Percentiles rank a stretch among this genome's conserved stretches.
Evolutionary conservation across 1,140 invertebrate genomes (phyloP).

Genomic region (Anastrepha ludens): DNA sequence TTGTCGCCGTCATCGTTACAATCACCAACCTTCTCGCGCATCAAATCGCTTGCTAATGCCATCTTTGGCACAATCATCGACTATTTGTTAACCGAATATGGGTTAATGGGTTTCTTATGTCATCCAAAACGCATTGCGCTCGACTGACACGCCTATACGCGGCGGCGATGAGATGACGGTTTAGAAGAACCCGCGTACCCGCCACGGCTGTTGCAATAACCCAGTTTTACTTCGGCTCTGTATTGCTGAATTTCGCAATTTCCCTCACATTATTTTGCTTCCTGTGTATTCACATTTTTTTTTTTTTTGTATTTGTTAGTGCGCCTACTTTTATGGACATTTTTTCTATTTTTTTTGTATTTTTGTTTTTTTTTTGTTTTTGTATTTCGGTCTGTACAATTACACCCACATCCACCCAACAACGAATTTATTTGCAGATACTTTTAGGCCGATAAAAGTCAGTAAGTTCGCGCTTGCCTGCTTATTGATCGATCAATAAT

Average conservation of each 20-base stretch:
- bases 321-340: neutral
- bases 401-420: neutral
- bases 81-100: slow-evolving; percentile 32
- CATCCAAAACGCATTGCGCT: neutral
- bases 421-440: neutral
- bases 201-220: neutral
- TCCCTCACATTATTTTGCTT: neutral
- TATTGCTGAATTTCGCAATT: slow-evolving; percentile 36
- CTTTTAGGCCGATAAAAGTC: slow-evolving; percentile 34
- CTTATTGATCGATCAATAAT: slow-evolving; percentile 33
- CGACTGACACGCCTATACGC: neutral
- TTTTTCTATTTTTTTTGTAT: neutral
- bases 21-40: too few relatives aligned
- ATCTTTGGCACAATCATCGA: slow-evolving; percentile 15
- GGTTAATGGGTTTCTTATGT: slow-evolving; percentile 47
- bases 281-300: too few relatives aligned
- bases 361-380: neutral
- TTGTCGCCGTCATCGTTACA: neutral
- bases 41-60: neutral
- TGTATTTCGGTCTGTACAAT: neutral
- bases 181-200: neutral
- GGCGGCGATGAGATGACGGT: too few relatives aligned
- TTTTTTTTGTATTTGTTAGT: neutral
- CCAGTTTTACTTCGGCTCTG: neutral
- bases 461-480: neutral